Percentiles rank a stretch among this genome's conserved stretches.
Conservation (phyloP, 2,888 invertebrate species). For the Tricholauxania praeusta region DNA sequence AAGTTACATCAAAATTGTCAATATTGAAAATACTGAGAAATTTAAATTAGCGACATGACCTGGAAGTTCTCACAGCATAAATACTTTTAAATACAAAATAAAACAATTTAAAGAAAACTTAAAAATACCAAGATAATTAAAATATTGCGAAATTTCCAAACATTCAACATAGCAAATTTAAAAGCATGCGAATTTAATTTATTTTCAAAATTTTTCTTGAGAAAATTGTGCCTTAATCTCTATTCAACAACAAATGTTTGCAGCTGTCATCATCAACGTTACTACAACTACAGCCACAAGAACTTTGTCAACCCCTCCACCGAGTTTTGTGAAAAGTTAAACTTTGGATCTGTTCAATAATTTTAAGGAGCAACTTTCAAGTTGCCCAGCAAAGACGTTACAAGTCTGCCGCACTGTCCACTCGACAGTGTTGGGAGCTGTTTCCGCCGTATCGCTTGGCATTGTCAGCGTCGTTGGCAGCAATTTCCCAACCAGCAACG, state of each 20-base stretch:
- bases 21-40: too few relatives aligned
- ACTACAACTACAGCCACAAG: not conserved
- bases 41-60: too few relatives aligned
- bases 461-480: slow-evolving; percentile 45
- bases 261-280: slow-evolving; percentile 10
- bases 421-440: slow-evolving; percentile 60
- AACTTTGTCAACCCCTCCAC: not conserved
- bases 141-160: too few relatives aligned
- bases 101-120: too few relatives aligned
- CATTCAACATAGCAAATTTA: too few relatives aligned
- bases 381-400: slow-evolving; percentile 67
- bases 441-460: slow-evolving; percentile 22
- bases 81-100: too few relatives aligned
- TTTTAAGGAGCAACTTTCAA: slow-evolving; percentile 67
- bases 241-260: slow-evolving; percentile 24
- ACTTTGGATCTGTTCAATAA: slow-evolving; percentile 67
- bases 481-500: slow-evolving; percentile 54
- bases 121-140: too few relatives aligned
- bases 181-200: too few relatives aligned
- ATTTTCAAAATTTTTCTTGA: too few relatives aligned
- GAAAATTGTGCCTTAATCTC: too few relatives aligned
- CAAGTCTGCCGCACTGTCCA: slow-evolving; percentile 63
- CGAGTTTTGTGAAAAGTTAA: slow-evolving; percentile 39
- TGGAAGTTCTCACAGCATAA: too few relatives aligned
- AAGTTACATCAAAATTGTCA: too few relatives aligned